Evolutionary conservation across 2,888 invertebrate species (phyloP).

Genomic region (Sycophila texana): DNA sequence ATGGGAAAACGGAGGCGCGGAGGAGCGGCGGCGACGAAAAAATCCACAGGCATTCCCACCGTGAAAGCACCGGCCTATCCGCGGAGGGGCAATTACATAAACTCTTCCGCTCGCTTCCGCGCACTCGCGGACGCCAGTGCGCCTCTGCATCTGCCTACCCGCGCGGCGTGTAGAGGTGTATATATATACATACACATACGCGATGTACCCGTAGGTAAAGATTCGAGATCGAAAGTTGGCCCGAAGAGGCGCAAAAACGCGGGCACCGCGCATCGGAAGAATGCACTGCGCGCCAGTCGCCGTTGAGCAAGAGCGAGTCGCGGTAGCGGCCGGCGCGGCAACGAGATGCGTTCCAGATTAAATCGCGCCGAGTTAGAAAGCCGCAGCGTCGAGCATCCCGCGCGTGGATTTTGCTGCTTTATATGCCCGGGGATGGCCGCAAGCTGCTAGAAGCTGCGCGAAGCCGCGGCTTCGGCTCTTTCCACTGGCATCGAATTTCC

Average conservation of each 20-base stretch:
- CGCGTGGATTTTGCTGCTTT: too few species aligned
- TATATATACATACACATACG: too few species aligned
- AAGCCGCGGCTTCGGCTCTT: too few species aligned
- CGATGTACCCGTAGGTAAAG: not conserved
- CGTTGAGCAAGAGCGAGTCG: slow-evolving; percentile 40
- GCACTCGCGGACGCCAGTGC: slow-evolving; percentile 26
- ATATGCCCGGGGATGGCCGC: too few species aligned
- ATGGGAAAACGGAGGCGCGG: not conserved
- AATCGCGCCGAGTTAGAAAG: slow-evolving; percentile 53
- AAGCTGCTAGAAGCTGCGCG: too few species aligned
- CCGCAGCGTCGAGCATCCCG: not conserved
- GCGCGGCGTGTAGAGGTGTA: too few species aligned
- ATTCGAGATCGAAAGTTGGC: slow-evolving; percentile 47
- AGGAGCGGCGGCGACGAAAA: not conserved
- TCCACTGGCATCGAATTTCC: too few species aligned
- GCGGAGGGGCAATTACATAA: slow-evolving; percentile 39
- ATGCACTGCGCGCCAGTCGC: slow-evolving; percentile 13
- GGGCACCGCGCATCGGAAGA: slow-evolving; percentile 32
- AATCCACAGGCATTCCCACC: not conserved
- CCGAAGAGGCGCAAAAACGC: slow-evolving; percentile 21
- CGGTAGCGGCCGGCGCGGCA: not conserved
- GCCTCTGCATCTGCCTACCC: not conserved
- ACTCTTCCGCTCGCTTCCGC: slow-evolving; percentile 46
- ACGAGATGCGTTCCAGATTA: slow-evolving; percentile 54
- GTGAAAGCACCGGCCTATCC: not conserved